phyloP scores from a whole-genome alignment of 1,140 invertebrate genomes.

The Spodoptera litura region DNA sequence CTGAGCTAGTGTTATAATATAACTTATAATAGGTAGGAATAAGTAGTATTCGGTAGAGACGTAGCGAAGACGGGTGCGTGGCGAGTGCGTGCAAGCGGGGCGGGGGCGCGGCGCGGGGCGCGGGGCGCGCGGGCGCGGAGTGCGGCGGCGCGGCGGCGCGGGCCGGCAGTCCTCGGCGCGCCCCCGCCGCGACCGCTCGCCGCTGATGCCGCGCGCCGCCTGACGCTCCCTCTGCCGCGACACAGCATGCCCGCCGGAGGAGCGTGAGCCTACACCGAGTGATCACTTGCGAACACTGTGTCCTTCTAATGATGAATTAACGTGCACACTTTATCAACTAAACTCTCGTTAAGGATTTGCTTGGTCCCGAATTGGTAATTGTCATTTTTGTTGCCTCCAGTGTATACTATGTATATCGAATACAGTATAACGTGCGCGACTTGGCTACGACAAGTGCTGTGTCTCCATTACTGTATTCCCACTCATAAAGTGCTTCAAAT shows the following conservation, averaged over 20 bases:
- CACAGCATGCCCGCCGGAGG: conserved; percentile 34
- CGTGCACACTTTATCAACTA: conserved; percentile 3
- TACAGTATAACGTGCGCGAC: not conserved
- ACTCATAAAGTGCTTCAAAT: too few relatives aligned
- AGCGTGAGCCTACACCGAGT: not conserved
- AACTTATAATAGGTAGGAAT: too few relatives aligned
- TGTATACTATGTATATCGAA: not conserved
- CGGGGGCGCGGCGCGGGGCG: conserved; percentile 25
- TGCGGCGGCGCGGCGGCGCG: conserved; percentile 43
- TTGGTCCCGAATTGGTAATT: conserved; percentile 38
- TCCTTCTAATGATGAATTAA: conserved; percentile 38
- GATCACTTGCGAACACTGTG: not conserved
- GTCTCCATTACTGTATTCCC: too few relatives aligned
- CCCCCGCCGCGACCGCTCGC: conserved; percentile 51
- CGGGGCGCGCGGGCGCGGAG: conserved; percentile 22
- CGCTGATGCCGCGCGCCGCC: conserved; percentile 51
- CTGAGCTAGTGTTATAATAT: too few relatives aligned
- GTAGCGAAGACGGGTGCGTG: not conserved
- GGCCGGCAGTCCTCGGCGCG: conserved; percentile 58
- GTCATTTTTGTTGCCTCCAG: not conserved
- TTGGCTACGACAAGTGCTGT: not conserved
- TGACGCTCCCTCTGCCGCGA: conserved; percentile 46
- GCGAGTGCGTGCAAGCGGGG: not conserved
- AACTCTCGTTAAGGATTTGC: conserved; percentile 23
- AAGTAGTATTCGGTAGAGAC: not conserved